Evolutionary conservation across 1,140 invertebrate species (phyloP).

Genomic region (Branchinecta lynchi): DNA sequence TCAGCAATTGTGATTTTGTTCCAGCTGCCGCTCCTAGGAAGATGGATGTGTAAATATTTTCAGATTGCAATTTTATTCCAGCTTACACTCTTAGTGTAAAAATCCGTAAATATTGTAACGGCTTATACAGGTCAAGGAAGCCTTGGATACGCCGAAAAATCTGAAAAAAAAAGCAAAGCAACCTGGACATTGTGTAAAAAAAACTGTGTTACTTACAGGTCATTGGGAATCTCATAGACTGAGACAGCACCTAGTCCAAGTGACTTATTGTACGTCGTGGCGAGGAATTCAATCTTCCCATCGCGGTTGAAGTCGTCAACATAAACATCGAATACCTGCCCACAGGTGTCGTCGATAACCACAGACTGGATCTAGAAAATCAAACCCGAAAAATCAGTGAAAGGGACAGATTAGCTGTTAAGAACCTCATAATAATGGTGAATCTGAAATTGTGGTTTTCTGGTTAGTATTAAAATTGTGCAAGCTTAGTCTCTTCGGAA

Average conservation of each 20-base stretch:
- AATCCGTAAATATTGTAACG: too few relatives aligned
- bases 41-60: background rate
- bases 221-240: conserved; percentile 29
- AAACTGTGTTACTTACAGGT: too few relatives aligned
- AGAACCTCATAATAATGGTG: too few relatives aligned
- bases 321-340: conserved; percentile 30
- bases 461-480: too few relatives aligned
- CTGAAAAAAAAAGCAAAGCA: too few relatives aligned
- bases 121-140: too few relatives aligned
- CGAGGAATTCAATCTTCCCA: conserved; percentile 29
- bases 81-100: too few relatives aligned
- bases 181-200: too few relatives aligned
- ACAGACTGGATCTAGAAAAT: conserved; percentile 26
- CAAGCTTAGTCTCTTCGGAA: too few relatives aligned
- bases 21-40: conserved; percentile 26
- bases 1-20: conserved; percentile 27
- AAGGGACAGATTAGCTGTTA: background rate
- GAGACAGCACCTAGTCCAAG: conserved; percentile 27
- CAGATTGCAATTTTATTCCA: too few relatives aligned
- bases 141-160: too few relatives aligned
- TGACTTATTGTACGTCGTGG: conserved; percentile 27
- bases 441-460: too few relatives aligned
- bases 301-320: conserved; percentile 31
- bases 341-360: conserved; percentile 29
- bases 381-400: conserved; percentile 11